Base-by-base conservation (phyloP, 2,797 vertebrate genomes). In the Anas bahamensis region DNA sequence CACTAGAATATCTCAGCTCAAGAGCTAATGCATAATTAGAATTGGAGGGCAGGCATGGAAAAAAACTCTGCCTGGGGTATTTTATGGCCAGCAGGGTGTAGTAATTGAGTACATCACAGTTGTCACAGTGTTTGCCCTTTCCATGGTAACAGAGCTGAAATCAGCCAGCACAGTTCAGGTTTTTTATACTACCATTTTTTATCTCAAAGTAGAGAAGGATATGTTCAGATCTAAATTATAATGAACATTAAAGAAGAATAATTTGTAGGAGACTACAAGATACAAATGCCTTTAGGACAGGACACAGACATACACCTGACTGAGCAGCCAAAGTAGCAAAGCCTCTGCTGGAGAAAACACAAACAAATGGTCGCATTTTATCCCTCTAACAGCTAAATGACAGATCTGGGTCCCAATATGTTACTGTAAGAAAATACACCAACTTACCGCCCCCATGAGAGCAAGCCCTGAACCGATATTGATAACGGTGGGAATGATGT, bases 391-490 rank as follows among this genome's bases (percentile, higher is more conserved):
- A 75, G 68, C 53, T 26, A 6, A 15, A 15, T 2, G 33, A 50
- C 19, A 10, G 11, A 4, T 18, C 46, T 56, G 63, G 24, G 7
- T 42, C 35, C 44, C 29, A 26, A 2, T 2, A 14, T 2, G 11
- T 22, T n/a, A 26, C 15, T 44, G 33, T 3, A 68, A 66, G 48
- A 57, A 35, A 74, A 44, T 11, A 31, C 7, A 52, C 48, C 52
- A 95, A 99, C 99, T 99, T 97, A 99, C 99, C 42, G 96, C 97
- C 60, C 99, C 99, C 98, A 99, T 97, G 82, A 99, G 97, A 5
- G 99, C 99, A 53, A 99, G 65, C n/a, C 99, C 99, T 0, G 99
- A 99, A 41, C 98, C 99, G 53, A 99, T 98, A 31, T 99, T 99
- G 98, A 99, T 98, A 72, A 99, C 50, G 10, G 99, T 99, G 73